Conservation (phyloP, 2,888 invertebrate genomes). For the Melieria crassipennis region DNA sequence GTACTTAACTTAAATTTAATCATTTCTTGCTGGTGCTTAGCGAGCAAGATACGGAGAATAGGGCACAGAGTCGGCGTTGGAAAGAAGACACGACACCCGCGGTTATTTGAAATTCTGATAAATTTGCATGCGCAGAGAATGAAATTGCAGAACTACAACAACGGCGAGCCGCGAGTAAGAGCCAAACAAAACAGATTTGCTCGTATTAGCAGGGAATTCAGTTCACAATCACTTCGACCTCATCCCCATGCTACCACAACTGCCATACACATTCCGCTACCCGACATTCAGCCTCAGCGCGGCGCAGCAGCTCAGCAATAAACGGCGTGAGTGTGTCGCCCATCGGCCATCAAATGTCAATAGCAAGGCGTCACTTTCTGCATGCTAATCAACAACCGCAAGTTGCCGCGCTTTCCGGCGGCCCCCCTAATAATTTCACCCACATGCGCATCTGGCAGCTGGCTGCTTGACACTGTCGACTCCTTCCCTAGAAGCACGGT, state of each 20-base stretch:
- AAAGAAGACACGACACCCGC: constrained; percentile 47
- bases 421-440: too few relatives aligned
- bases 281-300: too few relatives aligned
- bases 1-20: constrained; percentile 9
- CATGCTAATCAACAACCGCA: constrained; percentile 49
- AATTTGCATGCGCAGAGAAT: constrained; percentile 41
- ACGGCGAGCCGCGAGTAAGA: background rate
- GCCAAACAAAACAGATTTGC: constrained; percentile 19
- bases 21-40: background rate
- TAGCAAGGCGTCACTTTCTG: constrained; percentile 49
- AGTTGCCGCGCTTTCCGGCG: constrained; percentile 20
- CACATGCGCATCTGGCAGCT: too few relatives aligned
- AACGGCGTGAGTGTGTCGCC: background rate
- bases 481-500: too few relatives aligned
- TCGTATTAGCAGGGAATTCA: constrained; percentile 19
- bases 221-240: background rate
- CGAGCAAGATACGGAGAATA: too few relatives aligned
- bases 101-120: constrained; percentile 58
- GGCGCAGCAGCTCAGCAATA: too few relatives aligned
- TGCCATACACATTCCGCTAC: too few relatives aligned
- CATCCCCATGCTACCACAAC: background rate
- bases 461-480: too few relatives aligned
- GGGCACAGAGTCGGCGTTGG: background rate
- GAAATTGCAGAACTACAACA: constrained; percentile 37
- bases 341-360: constrained; percentile 58